Base-by-base conservation (phyloP, 2,797 vertebrate genomes). In the Pangasius sanitwongsei region DNA sequence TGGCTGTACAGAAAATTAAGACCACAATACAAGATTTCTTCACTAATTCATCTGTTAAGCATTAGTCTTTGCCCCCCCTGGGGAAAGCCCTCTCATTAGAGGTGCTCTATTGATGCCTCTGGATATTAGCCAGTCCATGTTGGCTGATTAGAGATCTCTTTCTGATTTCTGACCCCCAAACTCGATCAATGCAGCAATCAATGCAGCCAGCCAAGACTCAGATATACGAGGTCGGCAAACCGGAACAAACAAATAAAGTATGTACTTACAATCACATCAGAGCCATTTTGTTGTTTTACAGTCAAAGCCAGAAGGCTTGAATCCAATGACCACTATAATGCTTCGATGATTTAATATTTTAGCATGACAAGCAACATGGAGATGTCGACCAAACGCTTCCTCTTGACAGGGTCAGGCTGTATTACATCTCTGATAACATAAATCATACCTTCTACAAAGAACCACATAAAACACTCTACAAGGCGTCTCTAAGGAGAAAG, bases 401-500 rank as follows among this genome's bases (percentile, higher is more conserved):
- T 88, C 57, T 53, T 75, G 59, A 85, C 82, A 41, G 20, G 9
- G 59, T n/a, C 44, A 3, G 63, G 15, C 25, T 44, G 81, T 28
- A 28, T 63, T 63, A 44, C 37, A 63, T 63, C 23, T 83, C 57
- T 3, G 31, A 63, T 7, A 28, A 44, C 31, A 37, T 44, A 63
- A 59, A n/a, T 15, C 34, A 3, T 2, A n/a, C 12, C 41, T 59
- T 89, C 63, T 44, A 53, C 18, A 44, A 80, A 6, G 34, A 55
- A 80, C 63, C 63, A n/a, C 80, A 88, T 65, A 55, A 84, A 85
- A 80, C 48, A 88, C 28, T 65, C 87, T 69, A 57, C 77, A 89
- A 70, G 37, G 37, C 28, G 28, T 59, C 83, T 70, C 50, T n/a
- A 65, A 80, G 31, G 74, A 80, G 83, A 80, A 65, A 48, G 28